Conservation (phyloP, 2,797 vertebrate species). For the Pangasius larnaudii region DNA sequence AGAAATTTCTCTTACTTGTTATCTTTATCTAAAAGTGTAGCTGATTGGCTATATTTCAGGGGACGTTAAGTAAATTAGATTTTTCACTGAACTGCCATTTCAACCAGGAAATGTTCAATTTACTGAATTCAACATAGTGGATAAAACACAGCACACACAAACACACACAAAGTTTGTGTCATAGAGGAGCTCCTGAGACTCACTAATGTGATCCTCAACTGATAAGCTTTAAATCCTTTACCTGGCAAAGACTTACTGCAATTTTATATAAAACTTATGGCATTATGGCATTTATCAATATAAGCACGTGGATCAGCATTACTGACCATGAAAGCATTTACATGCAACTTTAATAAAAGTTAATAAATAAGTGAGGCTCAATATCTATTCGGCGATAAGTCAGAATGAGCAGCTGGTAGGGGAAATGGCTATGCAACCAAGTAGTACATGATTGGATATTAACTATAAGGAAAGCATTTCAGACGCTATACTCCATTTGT, state of each 20-base stretch:
- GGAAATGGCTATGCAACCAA: background rate
- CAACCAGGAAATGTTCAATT: background rate
- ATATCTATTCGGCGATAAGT: background rate
- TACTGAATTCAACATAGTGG: background rate
- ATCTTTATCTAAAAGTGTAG: background rate
- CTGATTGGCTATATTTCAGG: background rate
- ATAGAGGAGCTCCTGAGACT: background rate
- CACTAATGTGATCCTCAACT: background rate
- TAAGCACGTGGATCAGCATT: background rate
- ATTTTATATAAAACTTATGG: background rate
- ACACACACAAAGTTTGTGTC: background rate
- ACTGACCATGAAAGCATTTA: background rate
- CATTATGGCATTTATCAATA: background rate
- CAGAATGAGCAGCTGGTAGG: background rate
- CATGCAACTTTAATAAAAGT: background rate
- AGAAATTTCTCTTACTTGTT: background rate
- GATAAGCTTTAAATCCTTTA: background rate
- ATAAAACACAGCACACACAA: background rate
- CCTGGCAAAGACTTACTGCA: background rate
- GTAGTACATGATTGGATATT: background rate
- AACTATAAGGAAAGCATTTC: background rate
- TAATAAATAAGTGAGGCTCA: background rate
- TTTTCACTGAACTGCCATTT: background rate
- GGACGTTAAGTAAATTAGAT: background rate
- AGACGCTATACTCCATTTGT: background rate